Evolutionary conservation across 2,113 vertebrate genomes (phyloP).

Genomic region (Dasyurus viverrinus): DNA sequence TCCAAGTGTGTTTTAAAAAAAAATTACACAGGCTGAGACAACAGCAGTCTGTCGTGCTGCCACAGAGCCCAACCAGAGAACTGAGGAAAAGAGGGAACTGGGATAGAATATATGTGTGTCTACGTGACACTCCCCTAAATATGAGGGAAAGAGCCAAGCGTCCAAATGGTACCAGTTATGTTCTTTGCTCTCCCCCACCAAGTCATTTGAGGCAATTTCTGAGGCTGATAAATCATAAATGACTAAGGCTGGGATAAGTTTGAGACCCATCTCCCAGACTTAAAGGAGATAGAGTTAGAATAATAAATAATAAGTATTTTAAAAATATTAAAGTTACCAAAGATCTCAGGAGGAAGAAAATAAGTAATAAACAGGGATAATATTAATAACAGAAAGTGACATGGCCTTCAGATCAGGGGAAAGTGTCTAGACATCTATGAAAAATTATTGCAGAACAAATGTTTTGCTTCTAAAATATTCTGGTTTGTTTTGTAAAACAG

Average conservation of each 20-base stretch:
- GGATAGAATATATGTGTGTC: too few relatives aligned
- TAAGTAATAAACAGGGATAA: background rate
- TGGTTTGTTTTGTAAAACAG: too few relatives aligned
- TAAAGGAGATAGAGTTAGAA: background rate
- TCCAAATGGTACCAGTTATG: background rate
- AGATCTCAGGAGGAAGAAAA: background rate
- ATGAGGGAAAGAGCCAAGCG: background rate
- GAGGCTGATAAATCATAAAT: background rate
- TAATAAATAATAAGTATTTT: background rate
- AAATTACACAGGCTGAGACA: background rate
- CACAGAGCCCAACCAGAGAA: background rate
- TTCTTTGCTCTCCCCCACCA: too few relatives aligned
- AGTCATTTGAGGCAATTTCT: background rate
- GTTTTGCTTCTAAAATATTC: too few relatives aligned
- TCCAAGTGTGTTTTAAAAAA: background rate
- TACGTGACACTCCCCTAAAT: background rate
- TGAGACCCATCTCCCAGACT: background rate
- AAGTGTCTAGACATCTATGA: background rate
- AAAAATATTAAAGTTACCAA: background rate
- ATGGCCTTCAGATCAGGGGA: background rate
- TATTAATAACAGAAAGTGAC: background rate
- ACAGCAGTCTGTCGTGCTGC: background rate
- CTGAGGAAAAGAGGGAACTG: background rate
- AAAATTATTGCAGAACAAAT: background rate
- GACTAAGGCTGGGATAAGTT: background rate